A percentile compares a stretch with the other conserved stretches of the same genome.
Conservation (phyloP, 2,888 invertebrate genomes). For the Eupithecia inturbata region DNA sequence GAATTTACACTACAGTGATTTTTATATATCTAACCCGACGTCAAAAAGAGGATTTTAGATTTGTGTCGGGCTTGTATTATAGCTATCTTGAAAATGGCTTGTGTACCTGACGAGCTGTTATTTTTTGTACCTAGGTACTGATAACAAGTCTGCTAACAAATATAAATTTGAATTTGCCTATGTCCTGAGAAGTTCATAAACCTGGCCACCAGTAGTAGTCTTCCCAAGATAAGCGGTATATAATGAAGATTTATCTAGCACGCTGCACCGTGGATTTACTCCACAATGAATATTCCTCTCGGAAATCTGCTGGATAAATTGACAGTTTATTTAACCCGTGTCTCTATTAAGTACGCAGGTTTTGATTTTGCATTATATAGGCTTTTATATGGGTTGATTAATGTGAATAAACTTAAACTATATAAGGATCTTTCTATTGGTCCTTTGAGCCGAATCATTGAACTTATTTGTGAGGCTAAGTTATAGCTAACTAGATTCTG, state of each 20-base stretch:
- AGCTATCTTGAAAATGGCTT: too few species aligned
- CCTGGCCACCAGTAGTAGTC: slow-evolving; percentile 42
- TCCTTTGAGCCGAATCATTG: neutral
- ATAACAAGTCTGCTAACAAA: neutral
- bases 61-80: too few species aligned
- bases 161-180: slow-evolving; percentile 4
- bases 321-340: slow-evolving; percentile 51
- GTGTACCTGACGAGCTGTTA: too few species aligned
- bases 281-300: slow-evolving; percentile 59
- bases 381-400: neutral
- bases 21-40: too few species aligned
- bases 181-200: slow-evolving; percentile 14
- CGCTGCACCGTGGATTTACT: slow-evolving; percentile 58
- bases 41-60: too few species aligned
- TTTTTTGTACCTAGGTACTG: too few species aligned
- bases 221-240: slow-evolving; percentile 61
- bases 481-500: neutral
- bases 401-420: neutral
- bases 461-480: neutral
- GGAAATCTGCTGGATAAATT: slow-evolving; percentile 53
- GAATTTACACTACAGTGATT: too few species aligned
- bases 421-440: neutral
- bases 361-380: neutral
- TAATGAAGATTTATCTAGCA: slow-evolving; percentile 64
- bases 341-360: slow-evolving; percentile 21